Conservation (phyloP, 2,113 vertebrate genomes). For the Archilochus colubris region DNA sequence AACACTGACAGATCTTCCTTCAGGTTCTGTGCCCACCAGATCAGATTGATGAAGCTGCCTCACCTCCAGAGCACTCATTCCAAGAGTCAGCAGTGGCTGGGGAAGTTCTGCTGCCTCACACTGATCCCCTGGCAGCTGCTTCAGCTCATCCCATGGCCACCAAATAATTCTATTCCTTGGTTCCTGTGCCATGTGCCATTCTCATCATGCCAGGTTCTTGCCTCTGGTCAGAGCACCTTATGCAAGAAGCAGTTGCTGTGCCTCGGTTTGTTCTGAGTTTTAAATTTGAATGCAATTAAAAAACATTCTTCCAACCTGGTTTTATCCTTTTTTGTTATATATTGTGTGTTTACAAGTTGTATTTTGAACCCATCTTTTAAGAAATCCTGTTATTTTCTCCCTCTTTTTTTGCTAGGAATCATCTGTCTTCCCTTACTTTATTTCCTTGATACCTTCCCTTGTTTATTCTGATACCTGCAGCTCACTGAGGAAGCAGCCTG, state of each 20-base stretch:
- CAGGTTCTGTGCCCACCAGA: not conserved
- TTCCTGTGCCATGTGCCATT: not conserved
- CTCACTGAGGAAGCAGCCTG: not conserved
- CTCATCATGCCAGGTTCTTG: not conserved
- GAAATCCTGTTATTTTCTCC: not conserved
- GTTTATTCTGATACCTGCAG: not conserved
- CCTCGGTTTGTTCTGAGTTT: not conserved
- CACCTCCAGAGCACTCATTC: fast-evolving
- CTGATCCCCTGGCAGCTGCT: not conserved
- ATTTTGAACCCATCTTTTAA: not conserved
- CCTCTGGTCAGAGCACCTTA: not conserved
- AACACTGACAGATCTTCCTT: not conserved
- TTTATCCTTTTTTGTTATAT: not conserved
- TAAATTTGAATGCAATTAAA: not conserved
- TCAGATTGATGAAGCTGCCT: not conserved
- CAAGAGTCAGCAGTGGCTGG: not conserved
- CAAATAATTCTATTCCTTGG: fast-evolving
- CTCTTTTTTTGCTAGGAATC: not conserved
- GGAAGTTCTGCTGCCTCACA: not conserved
- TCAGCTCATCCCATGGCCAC: not conserved
- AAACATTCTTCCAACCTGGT: not conserved
- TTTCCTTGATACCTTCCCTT: not conserved
- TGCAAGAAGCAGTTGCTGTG: not conserved
- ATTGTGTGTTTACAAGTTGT: not conserved
- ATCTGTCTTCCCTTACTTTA: not conserved